A percentile compares a stretch with the other conserved stretches of the same genome.
Evolutionary conservation across 2,113 vertebrate genomes (phyloP).

Genomic region (Atrichornis clamosus): DNA sequence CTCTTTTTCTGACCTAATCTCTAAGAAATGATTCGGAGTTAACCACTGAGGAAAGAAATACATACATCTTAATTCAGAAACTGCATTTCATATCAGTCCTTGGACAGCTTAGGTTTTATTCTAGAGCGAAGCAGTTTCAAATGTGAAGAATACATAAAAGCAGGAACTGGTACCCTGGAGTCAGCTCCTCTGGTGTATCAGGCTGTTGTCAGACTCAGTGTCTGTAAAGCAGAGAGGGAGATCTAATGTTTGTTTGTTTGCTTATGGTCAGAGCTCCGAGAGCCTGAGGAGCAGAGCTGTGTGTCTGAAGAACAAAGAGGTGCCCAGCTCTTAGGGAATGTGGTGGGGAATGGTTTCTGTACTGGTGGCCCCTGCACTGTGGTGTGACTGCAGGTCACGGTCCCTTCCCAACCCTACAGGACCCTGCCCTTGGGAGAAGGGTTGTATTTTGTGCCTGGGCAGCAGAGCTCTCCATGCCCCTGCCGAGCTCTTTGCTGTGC

Average conservation of each 20-base stretch:
- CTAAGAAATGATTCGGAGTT: background rate
- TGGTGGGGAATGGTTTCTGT: background rate
- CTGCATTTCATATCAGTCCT: background rate
- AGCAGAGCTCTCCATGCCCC: background rate
- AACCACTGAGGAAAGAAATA: background rate
- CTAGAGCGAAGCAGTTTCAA: background rate
- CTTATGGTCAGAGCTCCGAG: background rate
- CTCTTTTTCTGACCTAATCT: background rate
- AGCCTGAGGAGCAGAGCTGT: background rate
- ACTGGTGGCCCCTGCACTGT: background rate
- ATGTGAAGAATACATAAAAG: background rate
- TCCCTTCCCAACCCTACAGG: fast-evolving
- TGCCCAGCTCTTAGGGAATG: background rate
- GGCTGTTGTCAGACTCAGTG: background rate
- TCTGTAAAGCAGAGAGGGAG: background rate
- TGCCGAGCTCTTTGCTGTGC: background rate
- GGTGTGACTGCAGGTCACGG: background rate
- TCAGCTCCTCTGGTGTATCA: background rate
- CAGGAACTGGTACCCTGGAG: background rate
- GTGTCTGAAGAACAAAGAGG: background rate
- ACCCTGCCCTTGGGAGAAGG: background rate
- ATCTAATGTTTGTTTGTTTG: background rate
- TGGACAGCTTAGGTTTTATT: background rate
- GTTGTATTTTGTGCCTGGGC: background rate
- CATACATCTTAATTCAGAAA: background rate